Percentiles rank a stretch among this genome's conserved stretches.
Evolutionary conservation across 2,888 invertebrate species (phyloP).

Genomic region (Auanema sp.): DNA sequence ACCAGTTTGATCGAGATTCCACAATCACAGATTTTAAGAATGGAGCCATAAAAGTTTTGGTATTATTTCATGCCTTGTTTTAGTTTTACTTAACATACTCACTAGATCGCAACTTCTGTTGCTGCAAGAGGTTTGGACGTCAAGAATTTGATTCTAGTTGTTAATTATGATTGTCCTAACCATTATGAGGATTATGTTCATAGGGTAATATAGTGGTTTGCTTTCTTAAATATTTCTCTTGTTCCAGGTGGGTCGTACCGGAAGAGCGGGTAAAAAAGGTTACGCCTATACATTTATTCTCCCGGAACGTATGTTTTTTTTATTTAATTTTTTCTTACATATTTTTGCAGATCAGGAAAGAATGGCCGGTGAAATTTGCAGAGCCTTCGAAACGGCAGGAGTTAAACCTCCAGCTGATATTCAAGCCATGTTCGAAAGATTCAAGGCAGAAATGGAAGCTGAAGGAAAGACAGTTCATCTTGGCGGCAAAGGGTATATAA

Average conservation of each 20-base stretch:
- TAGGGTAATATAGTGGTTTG: slow-evolving; percentile 69
- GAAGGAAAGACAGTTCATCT: slow-evolving; percentile 70
- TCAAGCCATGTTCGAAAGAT: slow-evolving; percentile 81
- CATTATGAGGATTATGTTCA: slow-evolving; percentile 99
- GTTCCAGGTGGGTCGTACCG: slow-evolving; percentile 68
- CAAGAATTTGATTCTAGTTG: slow-evolving; percentile 91
- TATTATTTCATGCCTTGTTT: too few relatives aligned
- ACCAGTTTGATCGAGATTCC: slow-evolving; percentile 97
- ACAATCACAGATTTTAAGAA: slow-evolving; percentile 96
- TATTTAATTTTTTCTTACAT: neutral
- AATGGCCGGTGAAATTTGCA: slow-evolving; percentile 79
- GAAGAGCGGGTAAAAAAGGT: slow-evolving; percentile 86
- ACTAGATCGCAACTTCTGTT: slow-evolving; percentile 92
- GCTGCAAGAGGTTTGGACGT: slow-evolving; percentile 98
- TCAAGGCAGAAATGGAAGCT: slow-evolving; percentile 84
- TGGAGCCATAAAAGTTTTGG: slow-evolving; percentile 85
- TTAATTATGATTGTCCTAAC: slow-evolving; percentile 98
- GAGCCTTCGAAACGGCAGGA: slow-evolving; percentile 83
- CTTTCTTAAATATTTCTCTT: slow-evolving; percentile 5
- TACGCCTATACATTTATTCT: slow-evolving; percentile 96
- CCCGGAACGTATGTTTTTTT: slow-evolving; percentile 71
- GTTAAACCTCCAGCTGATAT: slow-evolving; percentile 74
- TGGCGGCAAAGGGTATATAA: slow-evolving; percentile 41
- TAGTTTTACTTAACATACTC: too few relatives aligned
- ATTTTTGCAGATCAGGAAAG: slow-evolving; percentile 74